Evolutionary conservation across 30 jellyfish, hydroid and myxozoan species (phyloP).

Genomic region (Hydra vulgaris): DNA sequence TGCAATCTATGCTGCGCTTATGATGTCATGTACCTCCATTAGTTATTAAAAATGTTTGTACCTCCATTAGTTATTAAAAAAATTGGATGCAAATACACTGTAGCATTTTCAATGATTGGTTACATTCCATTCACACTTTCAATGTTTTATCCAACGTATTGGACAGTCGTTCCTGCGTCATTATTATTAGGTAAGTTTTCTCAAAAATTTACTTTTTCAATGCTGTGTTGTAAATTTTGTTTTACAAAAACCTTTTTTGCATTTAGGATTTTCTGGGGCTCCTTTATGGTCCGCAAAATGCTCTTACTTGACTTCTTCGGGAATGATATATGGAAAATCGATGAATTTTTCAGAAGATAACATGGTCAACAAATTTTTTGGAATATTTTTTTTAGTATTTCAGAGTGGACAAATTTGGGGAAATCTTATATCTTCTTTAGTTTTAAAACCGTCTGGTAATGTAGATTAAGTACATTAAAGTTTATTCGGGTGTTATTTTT

Average conservation of each 20-base stretch:
- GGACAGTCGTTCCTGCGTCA: slow-evolving; percentile 80
- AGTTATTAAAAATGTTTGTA: too few species aligned
- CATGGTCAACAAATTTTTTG: slow-evolving; percentile 66
- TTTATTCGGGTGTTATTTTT: too few species aligned
- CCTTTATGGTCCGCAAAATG: slow-evolving; percentile 95
- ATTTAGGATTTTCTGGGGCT: slow-evolving; percentile 70
- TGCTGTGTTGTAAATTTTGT: too few species aligned
- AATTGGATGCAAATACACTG: slow-evolving; percentile 83
- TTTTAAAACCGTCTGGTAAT: slow-evolving; percentile 23
- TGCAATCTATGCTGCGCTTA: slow-evolving; percentile 62
- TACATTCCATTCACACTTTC: slow-evolving; percentile 58
- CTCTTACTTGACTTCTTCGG: slow-evolving; percentile 73
- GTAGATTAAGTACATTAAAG: too few species aligned
- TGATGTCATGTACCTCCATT: slow-evolving; percentile 88
- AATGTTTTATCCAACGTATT: slow-evolving; percentile 62
- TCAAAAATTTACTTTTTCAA: too few species aligned
- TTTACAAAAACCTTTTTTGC: not conserved
- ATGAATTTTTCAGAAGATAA: slow-evolving; percentile 43
- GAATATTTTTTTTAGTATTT: slow-evolving; percentile 70
- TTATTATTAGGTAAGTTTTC: slow-evolving; percentile 58
- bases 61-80: too few species aligned
- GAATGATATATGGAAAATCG: slow-evolving; percentile 52
- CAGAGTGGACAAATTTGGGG: slow-evolving; percentile 98
- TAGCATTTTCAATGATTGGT: slow-evolving; percentile 52
- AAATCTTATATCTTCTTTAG: slow-evolving; percentile 67